These are phyloP conservation scores for Bombus pyrosoma DNA, from an alignment of 1,140 invertebrate species.

Conservation along the genomic window DNA sequence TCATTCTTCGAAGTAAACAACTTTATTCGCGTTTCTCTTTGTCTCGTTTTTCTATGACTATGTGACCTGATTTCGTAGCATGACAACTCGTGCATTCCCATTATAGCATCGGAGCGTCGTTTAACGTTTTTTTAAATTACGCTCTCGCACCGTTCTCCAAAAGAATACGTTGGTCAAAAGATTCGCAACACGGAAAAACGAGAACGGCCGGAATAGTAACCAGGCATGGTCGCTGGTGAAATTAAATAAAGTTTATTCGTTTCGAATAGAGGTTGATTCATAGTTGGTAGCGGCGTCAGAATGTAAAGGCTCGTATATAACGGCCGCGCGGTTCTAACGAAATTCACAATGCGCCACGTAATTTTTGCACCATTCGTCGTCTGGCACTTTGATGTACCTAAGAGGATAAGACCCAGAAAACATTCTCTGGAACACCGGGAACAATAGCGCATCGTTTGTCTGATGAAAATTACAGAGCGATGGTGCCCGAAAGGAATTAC, in stretches of 20 bases:
- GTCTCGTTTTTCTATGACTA: background rate
- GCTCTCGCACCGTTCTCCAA: background rate
- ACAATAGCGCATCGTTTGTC: constrained; percentile 50
- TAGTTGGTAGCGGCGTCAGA: background rate
- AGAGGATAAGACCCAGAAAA: constrained; percentile 45
- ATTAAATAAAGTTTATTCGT: constrained; percentile 3
- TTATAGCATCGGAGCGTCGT: background rate
- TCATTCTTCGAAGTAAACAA: background rate
- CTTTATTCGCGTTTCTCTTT: background rate
- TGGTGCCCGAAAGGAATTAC: constrained; percentile 35
- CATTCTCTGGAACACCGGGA: constrained; percentile 11
- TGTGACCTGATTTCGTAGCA: background rate
- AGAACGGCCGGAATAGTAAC: background rate
- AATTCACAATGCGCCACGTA: constrained; percentile 28
- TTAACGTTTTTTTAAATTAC: background rate
- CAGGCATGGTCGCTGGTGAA: background rate
- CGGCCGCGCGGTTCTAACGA: background rate
- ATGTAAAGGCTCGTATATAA: background rate
- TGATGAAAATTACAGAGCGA: constrained; percentile 50
- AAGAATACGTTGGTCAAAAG: background rate
- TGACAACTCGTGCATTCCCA: background rate
- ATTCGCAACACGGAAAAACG: background rate
- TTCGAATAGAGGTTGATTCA: background rate
- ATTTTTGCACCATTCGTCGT: constrained; percentile 47
- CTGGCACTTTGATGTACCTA: constrained; percentile 23